A percentile compares a stretch with the other conserved stretches of the same genome.
Evolutionary conservation across 2,888 invertebrate genomes (phyloP).

Genomic region (Clivina fossor): DNA sequence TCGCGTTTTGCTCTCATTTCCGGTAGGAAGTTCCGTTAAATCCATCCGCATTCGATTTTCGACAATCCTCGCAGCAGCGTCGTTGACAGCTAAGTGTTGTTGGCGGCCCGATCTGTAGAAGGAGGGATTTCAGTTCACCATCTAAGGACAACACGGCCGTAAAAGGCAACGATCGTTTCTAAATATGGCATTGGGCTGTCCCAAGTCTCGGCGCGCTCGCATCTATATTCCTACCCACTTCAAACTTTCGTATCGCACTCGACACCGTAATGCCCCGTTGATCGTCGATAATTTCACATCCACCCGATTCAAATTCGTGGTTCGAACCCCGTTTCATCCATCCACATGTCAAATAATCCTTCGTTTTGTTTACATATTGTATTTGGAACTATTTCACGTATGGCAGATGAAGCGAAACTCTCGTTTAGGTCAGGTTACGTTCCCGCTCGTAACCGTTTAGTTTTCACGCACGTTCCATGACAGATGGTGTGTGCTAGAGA

Average conservation of each 20-base stretch:
- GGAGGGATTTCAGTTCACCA: conserved; percentile 80
- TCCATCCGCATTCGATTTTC: conserved; percentile 15
- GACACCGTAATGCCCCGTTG: background rate
- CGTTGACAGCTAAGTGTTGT: conserved; percentile 26
- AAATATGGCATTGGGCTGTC: conserved; percentile 80
- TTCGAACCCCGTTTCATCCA: conserved; percentile 9
- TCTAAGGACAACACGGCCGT: conserved; percentile 79
- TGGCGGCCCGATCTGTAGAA: conserved; percentile 46
- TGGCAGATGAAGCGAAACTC: conserved; percentile 44
- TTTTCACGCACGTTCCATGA: conserved; percentile 41
- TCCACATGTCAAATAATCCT: conserved; percentile 23
- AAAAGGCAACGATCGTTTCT: conserved; percentile 79
- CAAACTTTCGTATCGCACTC: conserved; percentile 38
- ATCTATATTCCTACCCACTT: conserved; percentile 53
- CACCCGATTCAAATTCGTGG: background rate
- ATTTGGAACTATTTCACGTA: conserved; percentile 46
- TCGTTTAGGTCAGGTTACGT: conserved; percentile 48
- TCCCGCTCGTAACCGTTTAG: conserved; percentile 30
- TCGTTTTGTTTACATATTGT: conserved; percentile 36
- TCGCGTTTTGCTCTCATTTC: conserved; percentile 11
- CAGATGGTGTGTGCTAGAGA: conserved; percentile 35
- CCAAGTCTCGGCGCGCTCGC: conserved; percentile 53
- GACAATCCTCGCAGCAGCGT: conserved; percentile 15
- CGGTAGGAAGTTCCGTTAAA: conserved; percentile 31
- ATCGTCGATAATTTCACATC: conserved; percentile 17